Base-by-base conservation (phyloP, 2,888 invertebrate genomes). In the Crocallis elinguaria region DNA sequence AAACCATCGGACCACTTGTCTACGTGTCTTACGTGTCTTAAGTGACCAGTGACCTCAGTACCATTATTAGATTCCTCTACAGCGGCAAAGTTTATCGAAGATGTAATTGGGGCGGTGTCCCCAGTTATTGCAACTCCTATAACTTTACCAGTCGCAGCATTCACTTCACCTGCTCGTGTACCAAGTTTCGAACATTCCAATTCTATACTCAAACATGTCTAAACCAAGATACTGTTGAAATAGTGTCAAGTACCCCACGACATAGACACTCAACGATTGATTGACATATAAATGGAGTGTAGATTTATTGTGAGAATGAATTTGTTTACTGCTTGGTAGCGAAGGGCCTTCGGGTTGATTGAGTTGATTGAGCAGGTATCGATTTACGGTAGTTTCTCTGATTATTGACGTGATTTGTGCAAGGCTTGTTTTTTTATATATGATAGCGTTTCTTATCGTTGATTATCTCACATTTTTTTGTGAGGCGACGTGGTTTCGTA, bases 231-330 rank as follows among this genome's bases (percentile, higher is more conserved):
- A n/a, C n/a, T 16, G 1, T 21, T 21, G 33, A 14, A 50, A 48
- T 12, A 41, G 51, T 54, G 58, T 58, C 54, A 51, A 58, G 51
- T 44, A 49, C 41, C 45, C 25, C 37, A 46, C 29, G 23, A 25
- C 36, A 45, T 29, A 35, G 25, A 48, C 37, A 42, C 43, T 37
- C 21, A 35, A 35, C 8, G 29, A 23, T 23, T 58, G 58, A 58
- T 58, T 54, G 58, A 58, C 58, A 51, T 32, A 37, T 51, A 51
- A 51, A 58, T 50, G 45, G 50, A 29, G 17, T 41, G 38, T 43
- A 37, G 25, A 42, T 42, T 45, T 56, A 49, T 46, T 45, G 45
- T 38, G 29, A 21, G 36, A 50, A 53, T 53, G 42, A 42, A 42
- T 52, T 46, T 52, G 52, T 52, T 52, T 52, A 52, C 41, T 37